phyloP scores from a whole-genome alignment of 2,113 vertebrate genomes.

The Poicephalus meyeri region DNA sequence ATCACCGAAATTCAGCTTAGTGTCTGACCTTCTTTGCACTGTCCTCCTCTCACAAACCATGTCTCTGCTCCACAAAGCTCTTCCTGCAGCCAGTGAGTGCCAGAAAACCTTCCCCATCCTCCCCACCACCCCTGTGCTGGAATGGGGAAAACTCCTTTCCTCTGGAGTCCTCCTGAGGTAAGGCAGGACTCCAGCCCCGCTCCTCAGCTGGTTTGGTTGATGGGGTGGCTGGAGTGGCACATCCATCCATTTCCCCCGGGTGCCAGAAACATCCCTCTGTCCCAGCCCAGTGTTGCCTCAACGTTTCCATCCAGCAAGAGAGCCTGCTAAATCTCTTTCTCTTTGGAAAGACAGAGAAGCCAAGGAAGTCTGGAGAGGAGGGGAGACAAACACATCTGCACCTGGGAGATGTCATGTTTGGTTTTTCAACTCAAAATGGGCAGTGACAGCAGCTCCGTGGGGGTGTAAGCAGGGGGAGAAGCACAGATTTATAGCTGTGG shows the following conservation, averaged over 20 bases:
- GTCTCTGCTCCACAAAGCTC: neutral
- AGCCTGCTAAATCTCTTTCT: neutral
- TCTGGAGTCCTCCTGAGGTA: neutral
- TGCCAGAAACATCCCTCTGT: neutral
- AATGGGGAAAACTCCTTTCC: neutral
- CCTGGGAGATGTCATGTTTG: constrained; percentile 62
- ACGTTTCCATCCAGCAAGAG: neutral
- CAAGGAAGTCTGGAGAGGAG: constrained; percentile 4
- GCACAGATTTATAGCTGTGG: constrained; percentile 57
- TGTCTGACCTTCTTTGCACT: neutral
- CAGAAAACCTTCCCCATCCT: neutral
- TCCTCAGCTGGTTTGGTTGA: neutral
- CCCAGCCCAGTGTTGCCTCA: neutral
- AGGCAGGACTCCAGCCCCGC: neutral
- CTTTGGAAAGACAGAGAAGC: neutral
- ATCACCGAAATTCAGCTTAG: neutral
- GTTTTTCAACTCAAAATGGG: constrained; percentile 43
- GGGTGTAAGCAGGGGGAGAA: neutral
- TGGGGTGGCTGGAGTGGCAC: neutral
- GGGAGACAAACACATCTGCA: constrained; percentile 12
- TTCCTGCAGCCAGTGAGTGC: neutral
- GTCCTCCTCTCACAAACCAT: neutral
- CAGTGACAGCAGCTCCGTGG: constrained; percentile 54
- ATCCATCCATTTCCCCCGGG: rapidly evolving
- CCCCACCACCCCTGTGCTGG: neutral